Evolutionary conservation across 2,888 invertebrate species (phyloP).

Genomic region (Aleiodes leptofemur): DNA sequence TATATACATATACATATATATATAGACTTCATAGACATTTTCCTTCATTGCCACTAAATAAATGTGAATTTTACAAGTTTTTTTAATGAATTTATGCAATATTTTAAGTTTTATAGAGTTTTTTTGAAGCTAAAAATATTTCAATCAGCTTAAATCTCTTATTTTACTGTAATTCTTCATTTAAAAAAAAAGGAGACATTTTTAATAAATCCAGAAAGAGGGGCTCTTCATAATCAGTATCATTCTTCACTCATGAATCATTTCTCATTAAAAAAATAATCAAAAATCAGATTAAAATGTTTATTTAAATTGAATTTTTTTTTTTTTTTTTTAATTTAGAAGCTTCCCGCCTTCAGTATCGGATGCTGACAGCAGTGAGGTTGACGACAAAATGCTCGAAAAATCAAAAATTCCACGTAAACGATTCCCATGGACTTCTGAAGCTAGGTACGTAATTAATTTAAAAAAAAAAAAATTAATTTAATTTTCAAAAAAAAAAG

Average conservation of each 20-base stretch:
- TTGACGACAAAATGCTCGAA: conserved; percentile 73
- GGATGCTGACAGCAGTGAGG: conserved; percentile 65
- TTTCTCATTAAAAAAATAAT: conserved; percentile 34
- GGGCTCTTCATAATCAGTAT: conserved; percentile 49
- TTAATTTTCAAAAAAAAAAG: neutral
- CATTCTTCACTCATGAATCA: neutral
- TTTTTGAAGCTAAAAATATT: too few species aligned
- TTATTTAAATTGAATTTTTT: too few species aligned
- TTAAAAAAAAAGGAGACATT: neutral
- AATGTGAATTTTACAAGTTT: too few species aligned
- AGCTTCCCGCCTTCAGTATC: conserved; percentile 54
- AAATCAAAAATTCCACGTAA: conserved; percentile 81
- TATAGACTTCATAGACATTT: too few species aligned
- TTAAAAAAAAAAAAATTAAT: neutral
- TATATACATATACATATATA: too few species aligned
- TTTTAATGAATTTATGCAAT: too few species aligned
- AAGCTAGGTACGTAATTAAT: conserved; percentile 77
- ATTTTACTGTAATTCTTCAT: too few species aligned
- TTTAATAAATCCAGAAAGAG: conserved; percentile 50
- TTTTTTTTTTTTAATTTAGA: neutral
- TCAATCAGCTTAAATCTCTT: too few species aligned
- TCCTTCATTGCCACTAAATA: too few species aligned
- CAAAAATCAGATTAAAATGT: neutral
- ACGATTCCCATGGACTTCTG: conserved; percentile 84
- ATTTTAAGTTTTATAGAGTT: too few species aligned